A percentile compares a stretch with the other conserved stretches of the same genome.
phyloP scores from a whole-genome alignment of 2,888 invertebrate species.

The Orthosia gracilis region DNA sequence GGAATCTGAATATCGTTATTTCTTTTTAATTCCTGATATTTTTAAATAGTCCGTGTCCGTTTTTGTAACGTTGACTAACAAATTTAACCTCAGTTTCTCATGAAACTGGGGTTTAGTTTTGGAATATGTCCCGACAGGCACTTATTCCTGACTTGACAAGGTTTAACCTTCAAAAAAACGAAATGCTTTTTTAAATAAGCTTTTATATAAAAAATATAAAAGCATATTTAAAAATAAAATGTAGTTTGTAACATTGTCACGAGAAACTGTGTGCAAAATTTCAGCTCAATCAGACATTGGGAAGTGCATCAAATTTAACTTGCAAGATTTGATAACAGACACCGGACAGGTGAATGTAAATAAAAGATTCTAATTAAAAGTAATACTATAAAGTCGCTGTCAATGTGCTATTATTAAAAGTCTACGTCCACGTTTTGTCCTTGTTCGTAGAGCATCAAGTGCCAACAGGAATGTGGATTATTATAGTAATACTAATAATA shows the following conservation, averaged over 20 bases:
- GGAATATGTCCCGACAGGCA: too few relatives aligned
- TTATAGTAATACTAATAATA: not conserved
- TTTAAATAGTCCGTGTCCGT: not conserved
- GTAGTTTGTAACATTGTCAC: too few relatives aligned
- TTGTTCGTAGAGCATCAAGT: not conserved
- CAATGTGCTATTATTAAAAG: constrained; percentile 15
- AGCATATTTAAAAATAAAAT: too few relatives aligned
- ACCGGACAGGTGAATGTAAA: too few relatives aligned
- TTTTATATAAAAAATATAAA: too few relatives aligned
- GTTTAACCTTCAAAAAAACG: not conserved
- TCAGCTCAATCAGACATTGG: too few relatives aligned
- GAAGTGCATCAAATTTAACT: too few relatives aligned
- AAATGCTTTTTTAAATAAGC: too few relatives aligned
- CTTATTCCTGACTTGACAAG: not conserved
- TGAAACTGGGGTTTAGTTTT: not conserved
- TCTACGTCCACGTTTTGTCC: not conserved
- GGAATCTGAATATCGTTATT: too few relatives aligned
- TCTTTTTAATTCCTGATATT: not conserved
- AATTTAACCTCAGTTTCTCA: not conserved
- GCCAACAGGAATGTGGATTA: not conserved
- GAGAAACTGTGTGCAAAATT: too few relatives aligned
- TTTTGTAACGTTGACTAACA: not conserved
- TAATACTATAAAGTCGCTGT: constrained; percentile 12
- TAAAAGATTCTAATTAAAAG: too few relatives aligned
- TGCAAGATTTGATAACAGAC: too few relatives aligned